A percentile compares a stretch with the other conserved stretches of the same genome.
phyloP scores from a whole-genome alignment of 2,888 invertebrate genomes.

The Drosophila pegasa region DNA sequence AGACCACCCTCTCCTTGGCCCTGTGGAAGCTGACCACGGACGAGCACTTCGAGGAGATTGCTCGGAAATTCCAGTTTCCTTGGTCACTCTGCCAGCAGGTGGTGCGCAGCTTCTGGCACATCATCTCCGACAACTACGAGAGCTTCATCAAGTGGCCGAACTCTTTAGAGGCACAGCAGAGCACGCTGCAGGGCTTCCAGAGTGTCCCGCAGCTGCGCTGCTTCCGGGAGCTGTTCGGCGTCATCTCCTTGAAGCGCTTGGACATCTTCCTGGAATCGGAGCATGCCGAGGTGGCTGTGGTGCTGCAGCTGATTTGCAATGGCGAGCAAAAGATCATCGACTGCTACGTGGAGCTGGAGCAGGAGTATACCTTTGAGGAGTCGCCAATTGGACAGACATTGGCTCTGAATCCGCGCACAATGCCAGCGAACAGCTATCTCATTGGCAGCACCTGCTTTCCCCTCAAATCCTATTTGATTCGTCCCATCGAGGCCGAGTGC shows the following conservation, averaged over 20 bases:
- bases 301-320: conserved; percentile 83
- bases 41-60: conserved; percentile 84
- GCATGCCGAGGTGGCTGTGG: conserved; percentile 82
- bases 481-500: conserved; percentile 77
- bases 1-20: conserved; percentile 81
- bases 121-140: conserved; percentile 82
- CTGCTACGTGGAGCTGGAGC: conserved; percentile 82
- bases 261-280: conserved; percentile 82
- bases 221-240: conserved; percentile 79
- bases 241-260: conserved; percentile 79
- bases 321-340: conserved; percentile 82
- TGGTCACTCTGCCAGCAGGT: conserved; percentile 77
- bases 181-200: conserved; percentile 70
- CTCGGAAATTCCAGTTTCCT: conserved; percentile 81
- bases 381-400: conserved; percentile 83
- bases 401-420: conserved; percentile 74
- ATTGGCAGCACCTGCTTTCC: conserved; percentile 82
- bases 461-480: conserved; percentile 80
- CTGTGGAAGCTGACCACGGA: conserved; percentile 83
- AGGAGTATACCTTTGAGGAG: conserved; percentile 78
- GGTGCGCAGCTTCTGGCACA: conserved; percentile 82
- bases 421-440: conserved; percentile 80
- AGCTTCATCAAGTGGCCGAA: conserved; percentile 84
- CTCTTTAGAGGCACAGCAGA: conserved; percentile 70
- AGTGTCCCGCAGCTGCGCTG: conserved; percentile 53